Base-by-base conservation (phyloP, 2,797 vertebrate species). In the Pipistrellus pipistrellus region DNA sequence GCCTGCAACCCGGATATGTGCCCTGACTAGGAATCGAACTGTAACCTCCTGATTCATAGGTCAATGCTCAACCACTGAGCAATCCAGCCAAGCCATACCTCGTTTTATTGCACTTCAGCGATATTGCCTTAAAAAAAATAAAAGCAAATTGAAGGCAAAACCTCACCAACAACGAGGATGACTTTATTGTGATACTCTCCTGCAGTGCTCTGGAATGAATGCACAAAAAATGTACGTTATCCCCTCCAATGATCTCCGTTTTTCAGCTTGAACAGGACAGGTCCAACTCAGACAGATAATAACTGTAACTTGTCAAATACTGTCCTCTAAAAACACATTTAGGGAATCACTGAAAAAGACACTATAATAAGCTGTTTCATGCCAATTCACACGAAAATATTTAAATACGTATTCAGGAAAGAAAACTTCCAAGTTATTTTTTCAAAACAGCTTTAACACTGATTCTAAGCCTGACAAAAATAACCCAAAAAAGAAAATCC, bases 211-310 rank as follows among this genome's bases (percentile, higher is more conserved):
- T 66, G 30, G 59, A 66, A 48, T 0, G 18, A 46, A 46, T 62
- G 18, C 5, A 2, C 18, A 30, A 6, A 21, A 23, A 44, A 23
- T 20, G 75, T 82, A 96, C 15, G 11, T 71, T 85, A 92, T 78
- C 66, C 85, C 66, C 88, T 97, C 94, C 84, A 76, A 97, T 1
- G 3, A 68, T 32, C 95, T 96, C 96, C 89, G 90, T 90, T 92
- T 96, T 96, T 96, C 96, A 97, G 82, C 90, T 97, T 72, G 72
- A 72, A 46, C 48, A 97, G 97, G 90, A 97, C 46, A 97, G 96
- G 97, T 96, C 89, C 92, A 93, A 97, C 83, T 96, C 82, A 94
- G 95, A 97, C 95, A 97, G 97, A 94, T 97, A 98, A 96, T 96
- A 96, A 96, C 83, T 76, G 69, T 38, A 95, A 97, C 92, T 95